Evolutionary conservation across 2,113 vertebrate species (phyloP).

Genomic region (Anas platyrhynchos): DNA sequence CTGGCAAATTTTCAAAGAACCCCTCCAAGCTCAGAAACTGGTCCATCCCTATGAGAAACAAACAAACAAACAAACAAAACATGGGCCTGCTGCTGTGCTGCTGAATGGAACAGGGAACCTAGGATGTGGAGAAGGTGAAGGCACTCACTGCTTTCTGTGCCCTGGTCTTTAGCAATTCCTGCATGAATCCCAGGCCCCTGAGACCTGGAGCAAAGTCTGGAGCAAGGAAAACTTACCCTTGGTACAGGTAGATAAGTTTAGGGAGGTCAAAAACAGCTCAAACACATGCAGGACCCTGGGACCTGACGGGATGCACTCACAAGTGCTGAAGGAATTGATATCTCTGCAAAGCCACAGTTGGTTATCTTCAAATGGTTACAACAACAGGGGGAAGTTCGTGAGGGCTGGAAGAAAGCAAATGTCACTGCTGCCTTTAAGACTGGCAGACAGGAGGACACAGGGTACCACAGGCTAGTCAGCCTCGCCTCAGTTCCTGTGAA

Average conservation of each 20-base stretch:
- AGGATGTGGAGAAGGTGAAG: too few relatives aligned
- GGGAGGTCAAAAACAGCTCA: background rate
- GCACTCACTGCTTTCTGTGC: background rate
- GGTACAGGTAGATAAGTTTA: background rate
- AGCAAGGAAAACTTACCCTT: too few relatives aligned
- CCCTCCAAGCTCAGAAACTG: background rate
- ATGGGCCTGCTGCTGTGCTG: too few relatives aligned
- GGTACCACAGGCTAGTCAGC: too few relatives aligned
- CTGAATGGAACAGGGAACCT: too few relatives aligned
- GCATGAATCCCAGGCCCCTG: background rate
- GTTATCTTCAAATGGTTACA: background rate
- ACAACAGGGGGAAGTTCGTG: background rate
- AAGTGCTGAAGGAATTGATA: background rate
- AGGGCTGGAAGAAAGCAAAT: background rate
- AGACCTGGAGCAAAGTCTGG: background rate
- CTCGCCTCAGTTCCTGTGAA: too few relatives aligned
- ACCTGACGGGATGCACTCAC: background rate
- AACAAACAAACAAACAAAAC: too few relatives aligned
- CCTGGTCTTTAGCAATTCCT: background rate
- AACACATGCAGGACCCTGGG: background rate
- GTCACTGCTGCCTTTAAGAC: too few relatives aligned
- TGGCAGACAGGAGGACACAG: too few relatives aligned
- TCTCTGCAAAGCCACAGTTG: background rate
- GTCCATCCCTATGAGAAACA: too few relatives aligned
- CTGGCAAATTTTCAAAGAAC: background rate